A percentile compares a stretch with the other conserved stretches of the same genome.
Conservation (phyloP, 2,797 vertebrate species). For the Rhinoraja longicauda region DNA sequence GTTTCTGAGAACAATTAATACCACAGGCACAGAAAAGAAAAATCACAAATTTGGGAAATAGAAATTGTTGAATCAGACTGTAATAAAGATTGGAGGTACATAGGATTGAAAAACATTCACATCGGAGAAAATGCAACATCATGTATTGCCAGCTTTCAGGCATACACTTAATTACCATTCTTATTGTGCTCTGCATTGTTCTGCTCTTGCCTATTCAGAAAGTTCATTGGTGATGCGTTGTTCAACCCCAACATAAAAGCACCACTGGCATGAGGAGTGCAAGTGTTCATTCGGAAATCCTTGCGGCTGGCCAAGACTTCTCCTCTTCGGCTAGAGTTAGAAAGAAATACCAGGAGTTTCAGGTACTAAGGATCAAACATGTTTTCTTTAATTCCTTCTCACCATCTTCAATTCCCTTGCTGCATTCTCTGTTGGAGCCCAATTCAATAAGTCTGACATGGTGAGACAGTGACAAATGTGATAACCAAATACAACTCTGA, state of each 20-base stretch:
- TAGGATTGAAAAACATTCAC: neutral
- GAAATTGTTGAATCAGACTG: neutral
- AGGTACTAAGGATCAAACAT: fast-evolving
- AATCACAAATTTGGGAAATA: neutral
- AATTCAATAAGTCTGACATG: neutral
- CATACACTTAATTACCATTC: neutral
- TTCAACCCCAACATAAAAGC: constrained; percentile 62
- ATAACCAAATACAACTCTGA: neutral
- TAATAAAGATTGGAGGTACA: neutral
- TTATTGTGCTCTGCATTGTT: neutral
- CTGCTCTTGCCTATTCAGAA: constrained; percentile 4
- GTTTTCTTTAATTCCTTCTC: neutral
- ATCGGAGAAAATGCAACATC: neutral
- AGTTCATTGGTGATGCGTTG: constrained; percentile 42
- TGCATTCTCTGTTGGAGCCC: fast-evolving
- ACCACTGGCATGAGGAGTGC: constrained; percentile 56
- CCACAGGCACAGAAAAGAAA: neutral
- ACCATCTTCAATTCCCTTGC: neutral
- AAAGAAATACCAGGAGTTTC: fast-evolving
- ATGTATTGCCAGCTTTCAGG: neutral
- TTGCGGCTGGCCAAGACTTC: constrained; percentile 76
- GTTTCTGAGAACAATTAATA: neutral
- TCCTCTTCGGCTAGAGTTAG: constrained; percentile 61
- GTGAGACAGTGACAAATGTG: neutral
- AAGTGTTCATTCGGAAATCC: constrained; percentile 80